Percentiles rank a stretch among this genome's conserved stretches.
phyloP scores from a whole-genome alignment of 1,140 invertebrate species.

The Drosophila asahinai region DNA sequence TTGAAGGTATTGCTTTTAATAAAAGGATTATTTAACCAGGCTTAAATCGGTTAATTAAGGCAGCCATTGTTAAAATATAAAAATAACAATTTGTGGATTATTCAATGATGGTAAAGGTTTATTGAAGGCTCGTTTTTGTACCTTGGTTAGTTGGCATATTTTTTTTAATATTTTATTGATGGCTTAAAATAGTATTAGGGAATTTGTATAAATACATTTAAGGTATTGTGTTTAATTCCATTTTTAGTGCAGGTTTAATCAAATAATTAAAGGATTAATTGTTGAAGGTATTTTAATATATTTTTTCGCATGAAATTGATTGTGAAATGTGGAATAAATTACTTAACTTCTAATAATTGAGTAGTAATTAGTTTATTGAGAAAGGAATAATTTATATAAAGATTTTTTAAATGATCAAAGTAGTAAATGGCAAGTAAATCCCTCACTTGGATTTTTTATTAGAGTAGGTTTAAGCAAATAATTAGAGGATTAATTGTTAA shows the following conservation, averaged over 20 bases:
- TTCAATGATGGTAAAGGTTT: neutral
- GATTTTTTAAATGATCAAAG: too few relatives aligned
- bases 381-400: too few relatives aligned
- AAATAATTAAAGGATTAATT: neutral
- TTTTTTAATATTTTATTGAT: neutral
- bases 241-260: neutral
- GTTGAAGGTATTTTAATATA: neutral
- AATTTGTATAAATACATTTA: neutral
- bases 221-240: neutral
- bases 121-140: constrained; percentile 6
- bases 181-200: neutral
- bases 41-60: constrained; percentile 45
- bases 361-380: neutral
- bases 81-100: constrained; percentile 23
- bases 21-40: constrained; percentile 33
- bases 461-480: neutral
- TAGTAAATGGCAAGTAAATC: too few relatives aligned
- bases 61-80: constrained; percentile 13
- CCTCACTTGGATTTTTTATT: neutral
- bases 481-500: neutral
- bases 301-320: neutral
- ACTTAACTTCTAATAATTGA: neutral
- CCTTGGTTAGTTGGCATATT: neutral
- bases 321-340: neutral
- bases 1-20: constrained; percentile 31